Conservation (phyloP, 2,113 vertebrate species). For the Stigmatopora argus region DNA sequence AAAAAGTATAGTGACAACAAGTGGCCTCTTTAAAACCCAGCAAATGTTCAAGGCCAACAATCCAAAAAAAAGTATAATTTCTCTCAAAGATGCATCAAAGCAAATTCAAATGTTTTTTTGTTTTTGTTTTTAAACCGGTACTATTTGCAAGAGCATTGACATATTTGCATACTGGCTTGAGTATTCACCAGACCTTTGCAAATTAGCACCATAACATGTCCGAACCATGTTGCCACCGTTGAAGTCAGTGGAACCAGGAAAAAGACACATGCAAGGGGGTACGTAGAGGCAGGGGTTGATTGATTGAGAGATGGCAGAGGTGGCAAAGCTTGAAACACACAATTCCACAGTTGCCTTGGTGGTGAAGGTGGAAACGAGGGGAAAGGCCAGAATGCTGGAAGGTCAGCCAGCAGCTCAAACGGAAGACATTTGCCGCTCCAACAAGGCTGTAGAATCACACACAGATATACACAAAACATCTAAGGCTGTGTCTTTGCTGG, state of each 20-base stretch:
- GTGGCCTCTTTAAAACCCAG: not conserved
- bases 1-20: too few species aligned
- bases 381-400: conserved; percentile 58
- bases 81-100: not conserved
- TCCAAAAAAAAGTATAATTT: not conserved
- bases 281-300: not conserved
- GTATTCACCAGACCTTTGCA: conserved; percentile 55
- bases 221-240: conserved; percentile 53
- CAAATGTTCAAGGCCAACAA: not conserved
- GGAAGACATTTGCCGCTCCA: conserved; percentile 66
- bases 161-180: conserved; percentile 50
- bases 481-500: conserved; percentile 59
- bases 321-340: not conserved
- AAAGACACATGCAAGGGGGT: not conserved
- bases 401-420: conserved; percentile 64
- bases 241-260: conserved; percentile 11
- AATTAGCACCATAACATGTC: conserved; percentile 59
- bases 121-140: too few species aligned
- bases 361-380: conserved; percentile 49
- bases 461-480: conserved; percentile 34
- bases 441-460: conserved; percentile 41
- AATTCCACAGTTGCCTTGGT: conserved; percentile 44
- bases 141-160: too few species aligned
- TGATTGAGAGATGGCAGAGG: not conserved
- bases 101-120: not conserved